These are phyloP conservation scores for Lithophane leautieri DNA, from an alignment of 2,888 invertebrate species.

Conservation along the genomic window DNA sequence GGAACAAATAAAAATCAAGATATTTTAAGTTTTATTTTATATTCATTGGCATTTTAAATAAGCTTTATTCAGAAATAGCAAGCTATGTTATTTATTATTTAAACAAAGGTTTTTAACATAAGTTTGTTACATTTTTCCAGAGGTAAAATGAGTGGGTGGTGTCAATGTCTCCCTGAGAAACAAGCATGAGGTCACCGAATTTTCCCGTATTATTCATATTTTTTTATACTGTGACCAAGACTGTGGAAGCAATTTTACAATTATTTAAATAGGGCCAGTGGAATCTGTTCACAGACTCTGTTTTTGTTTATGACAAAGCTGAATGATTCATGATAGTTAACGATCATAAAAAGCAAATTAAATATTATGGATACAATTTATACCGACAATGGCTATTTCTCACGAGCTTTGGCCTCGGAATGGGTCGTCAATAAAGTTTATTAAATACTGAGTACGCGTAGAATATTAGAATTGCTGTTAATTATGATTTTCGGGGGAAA, in stretches of 20 bases:
- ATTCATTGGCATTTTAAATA: constrained; percentile 34
- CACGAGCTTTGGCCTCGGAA: constrained; percentile 68
- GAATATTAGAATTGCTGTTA: constrained; percentile 19
- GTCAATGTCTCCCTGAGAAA: constrained; percentile 58
- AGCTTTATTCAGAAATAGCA: constrained; percentile 28
- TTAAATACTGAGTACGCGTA: constrained; percentile 36
- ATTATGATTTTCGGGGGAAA: constrained; percentile 25
- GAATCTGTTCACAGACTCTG: constrained; percentile 14
- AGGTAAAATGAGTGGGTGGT: constrained; percentile 20
- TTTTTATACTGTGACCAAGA: no score
- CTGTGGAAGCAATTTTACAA: constrained; percentile 12
- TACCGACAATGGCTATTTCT: constrained; percentile 69
- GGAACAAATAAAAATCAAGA: background rate
- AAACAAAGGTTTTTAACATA: constrained; percentile 6
- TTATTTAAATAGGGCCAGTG: background rate
- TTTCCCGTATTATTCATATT: constrained; percentile 35
- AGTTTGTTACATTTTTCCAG: constrained; percentile 15
- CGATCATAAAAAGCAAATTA: constrained; percentile 62
- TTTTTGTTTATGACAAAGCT: constrained; percentile 58
- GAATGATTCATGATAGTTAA: constrained; percentile 64
- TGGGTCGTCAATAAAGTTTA: constrained; percentile 55
- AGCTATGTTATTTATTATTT: constrained; percentile 3
- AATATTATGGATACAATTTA: constrained; percentile 66
- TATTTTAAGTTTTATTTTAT: constrained; percentile 14
- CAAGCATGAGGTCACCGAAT: constrained; percentile 30